These are phyloP conservation scores for Nycticorax nycticorax DNA, from an alignment of 2,113 vertebrate species.

Conservation along the genomic window DNA sequence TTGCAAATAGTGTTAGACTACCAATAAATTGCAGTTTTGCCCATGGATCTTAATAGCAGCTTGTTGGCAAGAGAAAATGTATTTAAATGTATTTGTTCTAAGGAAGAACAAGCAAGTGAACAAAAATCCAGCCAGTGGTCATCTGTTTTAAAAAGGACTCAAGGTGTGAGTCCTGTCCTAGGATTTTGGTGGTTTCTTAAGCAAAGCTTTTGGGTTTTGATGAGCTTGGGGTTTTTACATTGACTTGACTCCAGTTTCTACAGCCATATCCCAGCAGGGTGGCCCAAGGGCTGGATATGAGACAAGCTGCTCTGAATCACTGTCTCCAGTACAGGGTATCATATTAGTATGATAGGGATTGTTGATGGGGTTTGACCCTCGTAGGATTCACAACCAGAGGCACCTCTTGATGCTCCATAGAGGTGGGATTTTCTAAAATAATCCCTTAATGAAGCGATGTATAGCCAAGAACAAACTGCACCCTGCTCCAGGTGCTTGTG, in stretches of 20 bases:
- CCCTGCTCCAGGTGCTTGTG: accelerated
- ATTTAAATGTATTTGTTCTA: neutral
- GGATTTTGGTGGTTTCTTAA: neutral
- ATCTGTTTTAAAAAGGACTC: neutral
- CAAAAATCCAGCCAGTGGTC: neutral
- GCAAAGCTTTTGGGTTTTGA: neutral
- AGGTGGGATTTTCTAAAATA: neutral
- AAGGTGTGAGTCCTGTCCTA: neutral
- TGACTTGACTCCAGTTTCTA: neutral
- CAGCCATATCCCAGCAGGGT: neutral
- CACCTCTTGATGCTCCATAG: neutral
- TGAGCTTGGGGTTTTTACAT: neutral
- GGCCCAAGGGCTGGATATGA: neutral
- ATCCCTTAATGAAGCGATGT: neutral
- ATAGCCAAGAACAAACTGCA: neutral
- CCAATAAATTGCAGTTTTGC: neutral
- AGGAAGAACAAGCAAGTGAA: neutral
- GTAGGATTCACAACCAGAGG: neutral
- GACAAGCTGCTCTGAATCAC: neutral
- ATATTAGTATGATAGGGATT: neutral
- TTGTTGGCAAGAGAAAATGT: neutral
- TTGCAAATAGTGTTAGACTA: neutral
- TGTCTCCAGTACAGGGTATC: neutral
- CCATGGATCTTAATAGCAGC: neutral
- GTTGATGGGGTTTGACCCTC: neutral